phyloP scores from a whole-genome alignment of 1,140 invertebrate genomes.

The Choristoneura fumiferana region DNA sequence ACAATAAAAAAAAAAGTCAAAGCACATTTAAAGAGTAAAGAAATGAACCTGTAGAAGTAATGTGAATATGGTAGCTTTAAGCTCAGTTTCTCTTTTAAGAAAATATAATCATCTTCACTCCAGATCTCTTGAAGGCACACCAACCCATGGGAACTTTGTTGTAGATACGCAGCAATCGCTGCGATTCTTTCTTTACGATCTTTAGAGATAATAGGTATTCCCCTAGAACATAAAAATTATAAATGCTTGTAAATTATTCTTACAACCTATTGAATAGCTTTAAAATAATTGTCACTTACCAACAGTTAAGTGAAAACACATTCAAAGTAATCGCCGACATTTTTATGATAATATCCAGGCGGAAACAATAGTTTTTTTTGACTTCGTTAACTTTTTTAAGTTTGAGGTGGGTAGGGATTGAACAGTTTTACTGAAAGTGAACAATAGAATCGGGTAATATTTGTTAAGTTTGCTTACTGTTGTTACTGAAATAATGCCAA shows the following conservation, averaged over 20 bases:
- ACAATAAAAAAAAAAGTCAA: too few species aligned
- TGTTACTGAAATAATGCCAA: too few species aligned
- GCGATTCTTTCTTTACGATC: constrained; percentile 86
- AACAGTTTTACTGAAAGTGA: too few species aligned
- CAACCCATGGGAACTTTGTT: constrained; percentile 87
- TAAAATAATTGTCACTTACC: constrained; percentile 41
- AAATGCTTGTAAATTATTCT: background rate
- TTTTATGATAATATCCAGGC: background rate
- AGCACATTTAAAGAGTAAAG: too few species aligned
- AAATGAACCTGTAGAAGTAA: constrained; percentile 95
- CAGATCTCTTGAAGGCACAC: constrained; percentile 97
- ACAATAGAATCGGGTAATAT: too few species aligned
- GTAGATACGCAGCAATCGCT: constrained; percentile 88
- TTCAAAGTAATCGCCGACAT: constrained; percentile 48
- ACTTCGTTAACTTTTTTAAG: too few species aligned
- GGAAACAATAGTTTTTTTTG: background rate
- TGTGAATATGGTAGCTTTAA: constrained; percentile 88
- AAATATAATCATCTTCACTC: constrained; percentile 87
- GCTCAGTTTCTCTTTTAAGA: constrained; percentile 81
- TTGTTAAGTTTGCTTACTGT: too few species aligned
- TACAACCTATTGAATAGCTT: background rate
- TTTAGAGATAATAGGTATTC: constrained; percentile 89
- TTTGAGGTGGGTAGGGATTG: too few species aligned
- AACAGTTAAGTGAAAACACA: constrained; percentile 69
- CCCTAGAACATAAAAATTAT: constrained; percentile 79